A percentile compares a stretch with the other conserved stretches of the same genome.
phyloP scores from a whole-genome alignment of 1,140 invertebrate genomes.

The Akabosia matsudoensis region DNA sequence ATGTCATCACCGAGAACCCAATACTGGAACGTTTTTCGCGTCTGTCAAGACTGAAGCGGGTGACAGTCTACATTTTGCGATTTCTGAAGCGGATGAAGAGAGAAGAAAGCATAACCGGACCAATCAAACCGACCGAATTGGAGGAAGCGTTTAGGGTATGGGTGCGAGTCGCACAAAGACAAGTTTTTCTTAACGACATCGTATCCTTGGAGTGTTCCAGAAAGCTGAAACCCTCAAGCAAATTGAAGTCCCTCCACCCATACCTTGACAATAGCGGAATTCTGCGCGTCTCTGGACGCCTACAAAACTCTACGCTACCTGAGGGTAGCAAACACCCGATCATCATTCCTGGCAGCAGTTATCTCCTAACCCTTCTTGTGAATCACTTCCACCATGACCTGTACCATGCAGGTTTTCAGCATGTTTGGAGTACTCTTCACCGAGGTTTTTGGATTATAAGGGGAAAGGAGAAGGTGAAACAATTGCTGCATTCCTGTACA shows the following conservation, averaged over 20 bases:
- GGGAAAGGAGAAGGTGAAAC: not conserved
- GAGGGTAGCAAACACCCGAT: not conserved
- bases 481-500: not conserved
- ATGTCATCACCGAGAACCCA: too few relatives aligned
- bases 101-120: not conserved
- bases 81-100: not conserved
- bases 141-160: not conserved
- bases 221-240: not conserved
- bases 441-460: not conserved
- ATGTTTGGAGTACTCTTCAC: not conserved
- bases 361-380: not conserved
- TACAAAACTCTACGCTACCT: not conserved
- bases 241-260: not conserved
- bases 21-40: not conserved
- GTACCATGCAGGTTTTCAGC: not conserved
- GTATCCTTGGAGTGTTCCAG: not conserved
- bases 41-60: not conserved
- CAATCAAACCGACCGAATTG: not conserved
- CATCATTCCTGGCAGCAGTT: not conserved
- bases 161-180: not conserved
- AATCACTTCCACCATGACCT: not conserved
- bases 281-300: not conserved
- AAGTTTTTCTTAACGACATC: not conserved
- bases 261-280: not conserved
- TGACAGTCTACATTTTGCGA: not conserved